Conservation (phyloP, 2,888 invertebrate species). For the Empis stercorea region DNA sequence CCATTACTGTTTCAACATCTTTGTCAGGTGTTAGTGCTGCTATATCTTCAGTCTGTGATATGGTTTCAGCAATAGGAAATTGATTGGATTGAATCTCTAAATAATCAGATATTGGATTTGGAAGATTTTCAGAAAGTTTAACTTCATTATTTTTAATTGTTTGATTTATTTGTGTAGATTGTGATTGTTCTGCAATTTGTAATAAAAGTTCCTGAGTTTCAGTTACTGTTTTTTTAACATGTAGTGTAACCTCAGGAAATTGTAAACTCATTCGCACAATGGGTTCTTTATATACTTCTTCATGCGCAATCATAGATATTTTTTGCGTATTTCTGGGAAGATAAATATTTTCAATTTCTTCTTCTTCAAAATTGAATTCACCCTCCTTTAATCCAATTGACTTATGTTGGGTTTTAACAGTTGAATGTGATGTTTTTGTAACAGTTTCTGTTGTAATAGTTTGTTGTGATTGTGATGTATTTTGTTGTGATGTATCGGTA, state of each 20-base stretch:
- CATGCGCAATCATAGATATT: conserved; percentile 58
- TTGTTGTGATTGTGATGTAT: background rate
- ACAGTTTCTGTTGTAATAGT: too few species aligned
- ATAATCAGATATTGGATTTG: too few species aligned
- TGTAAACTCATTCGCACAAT: conserved; percentile 52
- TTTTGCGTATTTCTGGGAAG: conserved; percentile 30
- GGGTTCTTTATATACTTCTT: conserved; percentile 54
- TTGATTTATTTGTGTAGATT: conserved; percentile 9
- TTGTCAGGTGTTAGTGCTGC: too few species aligned
- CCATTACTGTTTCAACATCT: too few species aligned
- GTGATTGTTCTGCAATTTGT: conserved; percentile 14
- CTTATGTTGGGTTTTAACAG: background rate
- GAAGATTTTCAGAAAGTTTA: too few species aligned
- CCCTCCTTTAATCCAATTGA: background rate
- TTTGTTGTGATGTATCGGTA: background rate
- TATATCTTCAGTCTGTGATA: too few species aligned
- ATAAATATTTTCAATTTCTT: conserved; percentile 17
- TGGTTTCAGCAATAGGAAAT: too few species aligned
- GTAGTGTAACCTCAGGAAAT: conserved; percentile 34
- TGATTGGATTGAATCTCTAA: too few species aligned
- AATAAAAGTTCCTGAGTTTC: conserved; percentile 22
- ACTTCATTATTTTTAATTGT: too few species aligned
- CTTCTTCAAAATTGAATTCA: conserved; percentile 18
- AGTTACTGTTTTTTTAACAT: conserved; percentile 28
- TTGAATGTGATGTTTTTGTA: too few species aligned